A percentile compares a stretch with the other conserved stretches of the same genome.
Conservation (phyloP, 2,113 vertebrate species). For the Theristicus caerulescens region DNA sequence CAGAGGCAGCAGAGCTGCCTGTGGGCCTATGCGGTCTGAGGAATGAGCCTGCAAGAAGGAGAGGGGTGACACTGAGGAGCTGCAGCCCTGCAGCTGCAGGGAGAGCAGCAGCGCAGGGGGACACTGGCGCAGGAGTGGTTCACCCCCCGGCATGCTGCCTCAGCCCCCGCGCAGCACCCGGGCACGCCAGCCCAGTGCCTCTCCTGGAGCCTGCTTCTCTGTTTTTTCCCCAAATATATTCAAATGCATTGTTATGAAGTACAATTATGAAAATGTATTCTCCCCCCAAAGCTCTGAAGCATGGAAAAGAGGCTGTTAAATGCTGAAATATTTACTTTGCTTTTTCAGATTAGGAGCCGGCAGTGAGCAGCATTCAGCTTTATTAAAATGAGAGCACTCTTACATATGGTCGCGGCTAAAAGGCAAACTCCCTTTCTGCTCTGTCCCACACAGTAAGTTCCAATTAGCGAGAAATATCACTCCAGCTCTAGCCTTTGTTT, state of each 20-base stretch:
- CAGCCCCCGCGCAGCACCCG: not conserved
- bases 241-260: not conserved
- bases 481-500: not conserved
- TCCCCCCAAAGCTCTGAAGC: not conserved
- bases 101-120: not conserved
- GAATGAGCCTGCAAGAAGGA: not conserved
- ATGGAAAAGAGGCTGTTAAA: not conserved
- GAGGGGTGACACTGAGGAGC: not conserved
- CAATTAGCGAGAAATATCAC: not conserved
- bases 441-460: not conserved
- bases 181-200: not conserved
- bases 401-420: not conserved
- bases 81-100: not conserved
- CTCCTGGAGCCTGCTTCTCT: not conserved
- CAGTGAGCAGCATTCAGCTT: not conserved
- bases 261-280: not conserved
- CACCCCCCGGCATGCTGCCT: accelerated
- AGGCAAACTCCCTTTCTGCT: not conserved
- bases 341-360: not conserved
- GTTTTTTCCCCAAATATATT: not conserved
- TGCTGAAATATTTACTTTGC: not conserved
- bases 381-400: not conserved
- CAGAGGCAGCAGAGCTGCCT: not conserved
- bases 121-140: accelerated
- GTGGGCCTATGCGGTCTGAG: accelerated